A percentile compares a stretch with the other conserved stretches of the same genome.
Conservation (phyloP, 1,140 invertebrate species). For the Caerostris extrusa region DNA sequence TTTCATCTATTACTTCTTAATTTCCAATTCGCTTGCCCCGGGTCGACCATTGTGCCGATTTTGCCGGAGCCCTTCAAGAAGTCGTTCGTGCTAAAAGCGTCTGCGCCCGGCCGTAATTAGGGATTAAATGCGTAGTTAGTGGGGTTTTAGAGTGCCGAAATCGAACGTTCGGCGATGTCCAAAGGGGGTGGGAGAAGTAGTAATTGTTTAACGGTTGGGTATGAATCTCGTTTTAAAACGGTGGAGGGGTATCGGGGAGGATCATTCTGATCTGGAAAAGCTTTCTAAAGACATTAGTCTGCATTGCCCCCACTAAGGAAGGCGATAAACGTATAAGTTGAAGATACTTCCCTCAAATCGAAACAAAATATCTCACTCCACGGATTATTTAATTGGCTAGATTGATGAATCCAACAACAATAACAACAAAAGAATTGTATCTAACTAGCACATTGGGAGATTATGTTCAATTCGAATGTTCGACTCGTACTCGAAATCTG, state of each 20-base stretch:
- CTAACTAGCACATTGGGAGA: no score
- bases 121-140: neutral
- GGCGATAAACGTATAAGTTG: neutral
- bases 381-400: neutral
- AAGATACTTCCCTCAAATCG: neutral
- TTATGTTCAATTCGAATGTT: no score
- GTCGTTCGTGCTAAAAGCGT: neutral
- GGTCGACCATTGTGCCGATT: neutral
- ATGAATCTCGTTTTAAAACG: slow-evolving; percentile 22
- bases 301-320: neutral
- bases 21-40: slow-evolving; percentile 64
- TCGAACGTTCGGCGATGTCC: neutral
- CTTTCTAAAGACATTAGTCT: neutral
- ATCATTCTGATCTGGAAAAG: neutral
- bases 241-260: neutral
- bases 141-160: neutral
- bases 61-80: no score
- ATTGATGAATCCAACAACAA: neutral
- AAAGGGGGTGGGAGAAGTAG: no score
- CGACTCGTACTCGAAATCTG: no score
- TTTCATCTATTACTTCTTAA: slow-evolving; percentile 74
- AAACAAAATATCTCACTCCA: neutral
- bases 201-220: no score
- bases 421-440: no score
- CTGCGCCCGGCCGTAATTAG: neutral